Conservation (phyloP, 2,888 invertebrate species). For the Latheticus oryzae region DNA sequence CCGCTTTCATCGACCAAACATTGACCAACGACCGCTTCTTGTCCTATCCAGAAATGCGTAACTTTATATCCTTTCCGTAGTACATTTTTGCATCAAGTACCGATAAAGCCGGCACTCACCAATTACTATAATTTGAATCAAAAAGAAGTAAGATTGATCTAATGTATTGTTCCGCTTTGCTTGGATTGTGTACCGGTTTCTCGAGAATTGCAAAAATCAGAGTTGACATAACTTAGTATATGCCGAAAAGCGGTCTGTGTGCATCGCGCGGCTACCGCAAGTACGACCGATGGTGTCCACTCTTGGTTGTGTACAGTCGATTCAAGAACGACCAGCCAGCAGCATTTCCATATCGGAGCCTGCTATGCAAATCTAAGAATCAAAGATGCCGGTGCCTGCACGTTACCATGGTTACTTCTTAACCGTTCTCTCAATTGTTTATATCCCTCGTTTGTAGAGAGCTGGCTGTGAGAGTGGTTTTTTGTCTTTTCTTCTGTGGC, state of each 20-base stretch:
- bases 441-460: slow-evolving; percentile 64
- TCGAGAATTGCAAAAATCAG: slow-evolving; percentile 61
- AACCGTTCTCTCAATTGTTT: slow-evolving; percentile 60
- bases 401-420: slow-evolving; percentile 62
- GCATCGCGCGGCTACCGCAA: slow-evolving; percentile 63
- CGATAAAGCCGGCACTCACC: no score
- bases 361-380: slow-evolving; percentile 65
- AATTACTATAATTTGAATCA: no score
- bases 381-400: slow-evolving; percentile 62
- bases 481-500: no score
- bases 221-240: slow-evolving; percentile 64
- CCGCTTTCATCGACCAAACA: slow-evolving; percentile 51
- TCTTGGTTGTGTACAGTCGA: slow-evolving; percentile 57
- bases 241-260: slow-evolving; percentile 62
- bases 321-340: slow-evolving; percentile 60
- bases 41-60: no score
- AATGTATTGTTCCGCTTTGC: slow-evolving; percentile 45
- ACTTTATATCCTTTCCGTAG: no score
- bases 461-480: slow-evolving; percentile 60
- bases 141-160: no score
- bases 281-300: slow-evolving; percentile 58
- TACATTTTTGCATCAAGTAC: no score
- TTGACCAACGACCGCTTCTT: slow-evolving; percentile 13
- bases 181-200: slow-evolving; percentile 46
- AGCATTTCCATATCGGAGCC: slow-evolving; percentile 65